Conservation (phyloP, 23 tunicate genomes). For the Styela clava region DNA sequence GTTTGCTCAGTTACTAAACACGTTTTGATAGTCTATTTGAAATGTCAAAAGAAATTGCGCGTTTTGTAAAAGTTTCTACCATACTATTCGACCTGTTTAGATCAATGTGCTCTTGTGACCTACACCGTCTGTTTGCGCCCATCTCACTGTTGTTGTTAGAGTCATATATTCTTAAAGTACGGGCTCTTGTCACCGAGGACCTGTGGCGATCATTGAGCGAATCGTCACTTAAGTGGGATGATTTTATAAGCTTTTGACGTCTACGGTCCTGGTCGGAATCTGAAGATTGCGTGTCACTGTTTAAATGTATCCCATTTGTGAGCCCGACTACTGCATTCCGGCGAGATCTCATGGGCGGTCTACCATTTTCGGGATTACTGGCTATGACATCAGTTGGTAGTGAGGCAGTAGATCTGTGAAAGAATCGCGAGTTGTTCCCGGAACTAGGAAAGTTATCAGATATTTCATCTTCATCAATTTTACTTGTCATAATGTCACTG, state of each 20-base stretch:
- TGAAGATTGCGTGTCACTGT: background rate
- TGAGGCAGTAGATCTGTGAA: constrained; percentile 11
- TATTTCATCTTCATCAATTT: constrained; percentile 20
- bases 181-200: background rate
- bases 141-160: background rate
- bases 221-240: background rate
- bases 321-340: constrained; percentile 23
- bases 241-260: background rate
- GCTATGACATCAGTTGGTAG: constrained; percentile 5
- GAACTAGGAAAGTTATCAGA: constrained; percentile 6
- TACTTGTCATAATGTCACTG: constrained; percentile 21
- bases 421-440: background rate
- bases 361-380: background rate
- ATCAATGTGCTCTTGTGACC: background rate
- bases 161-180: background rate
- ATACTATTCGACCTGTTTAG: background rate
- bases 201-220: background rate
- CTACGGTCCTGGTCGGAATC: constrained; percentile 3
- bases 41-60: constrained; percentile 4
- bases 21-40: background rate
- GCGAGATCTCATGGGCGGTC: background rate
- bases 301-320: background rate
- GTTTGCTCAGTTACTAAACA: background rate
- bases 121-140: constrained; percentile 1
- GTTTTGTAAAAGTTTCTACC: constrained; percentile 1